These are phyloP conservation scores for Eilema depressum DNA, from an alignment of 2,888 invertebrate genomes.

Conservation along the genomic window DNA sequence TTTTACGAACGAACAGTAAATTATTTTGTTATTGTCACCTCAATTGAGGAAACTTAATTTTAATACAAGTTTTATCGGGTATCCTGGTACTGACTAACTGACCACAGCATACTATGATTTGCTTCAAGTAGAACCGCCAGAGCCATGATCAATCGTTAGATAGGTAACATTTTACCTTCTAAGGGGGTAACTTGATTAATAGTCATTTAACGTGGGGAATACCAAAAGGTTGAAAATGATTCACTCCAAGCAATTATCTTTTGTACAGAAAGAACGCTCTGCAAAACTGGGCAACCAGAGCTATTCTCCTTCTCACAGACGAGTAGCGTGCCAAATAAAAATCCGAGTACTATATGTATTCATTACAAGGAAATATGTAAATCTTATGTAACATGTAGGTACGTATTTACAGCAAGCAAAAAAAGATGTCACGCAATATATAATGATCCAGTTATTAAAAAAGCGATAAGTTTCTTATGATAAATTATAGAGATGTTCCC, in stretches of 20 bases:
- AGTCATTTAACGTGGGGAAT: background rate
- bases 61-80: slow-evolving; percentile 19
- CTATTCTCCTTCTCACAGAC: too few relatives aligned
- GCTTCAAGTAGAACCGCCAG: background rate
- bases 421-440: background rate
- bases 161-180: background rate
- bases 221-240: background rate
- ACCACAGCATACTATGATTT: background rate
- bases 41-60: slow-evolving; percentile 35
- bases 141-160: background rate
- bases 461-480: background rate
- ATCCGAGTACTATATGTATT: background rate
- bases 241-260: background rate
- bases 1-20: slow-evolving; percentile 1
- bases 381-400: background rate
- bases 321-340: background rate
- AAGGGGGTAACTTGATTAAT: background rate
- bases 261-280: background rate
- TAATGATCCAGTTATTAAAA: background rate
- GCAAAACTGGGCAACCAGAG: background rate
- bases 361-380: background rate
- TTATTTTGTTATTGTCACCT: slow-evolving; percentile 21
- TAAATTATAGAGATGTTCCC: slow-evolving; percentile 7
- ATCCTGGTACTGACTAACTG: slow-evolving; percentile 28
- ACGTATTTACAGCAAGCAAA: background rate